Evolutionary conservation across 2,113 vertebrate species (phyloP), one percentile per base, ranked within the genome.

Genomic region (Sander vitreus): DNA sequence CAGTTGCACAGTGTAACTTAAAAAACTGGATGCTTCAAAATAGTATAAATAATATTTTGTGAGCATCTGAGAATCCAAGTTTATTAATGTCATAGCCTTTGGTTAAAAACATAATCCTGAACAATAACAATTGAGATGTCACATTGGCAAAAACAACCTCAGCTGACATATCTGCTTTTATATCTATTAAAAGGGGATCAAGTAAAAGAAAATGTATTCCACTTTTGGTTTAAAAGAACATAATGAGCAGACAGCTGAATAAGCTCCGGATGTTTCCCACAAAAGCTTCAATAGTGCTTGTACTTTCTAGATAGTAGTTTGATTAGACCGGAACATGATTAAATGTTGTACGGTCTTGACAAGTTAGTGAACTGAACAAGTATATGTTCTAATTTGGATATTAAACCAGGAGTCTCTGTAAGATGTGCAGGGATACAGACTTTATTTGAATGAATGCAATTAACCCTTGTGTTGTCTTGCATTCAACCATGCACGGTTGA

Each of bases 81-180:
- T 73, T 64, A 73, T 78, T 62, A 43, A 23, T 64, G 76, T 63
- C 67, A 62, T 43, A 25, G 50, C 39, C 74, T 77, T 57, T 82
- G 58, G 36, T 30, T 67, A 47, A 83, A n/a, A 58, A 57, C 5
- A 64, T 57, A 82, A 74, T 81, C n/a, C 63, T 1, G 15, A 6
- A 0, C 65, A 76, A 60, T 68, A 65, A 71, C 51, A 83, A 85
- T 77, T 88, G 73, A 76, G 30, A 76, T 77, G 76, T 77, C 47
- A 79, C 45, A 72, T 13, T 48, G 72, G 25, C 45, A 71, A 74
- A 85, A 70, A 64, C 72, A 74, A 53, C 7, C 10, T 39, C 19
- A 43, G 30, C 51, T 78, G 77, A 77, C 23, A 9, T 50, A 8
- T 81, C 25, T 72, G 27, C 67, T 72, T 87, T 67, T 58, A 30